Base-by-base conservation (phyloP, 2,797 vertebrate species). In the Aldrovandia affinis region DNA sequence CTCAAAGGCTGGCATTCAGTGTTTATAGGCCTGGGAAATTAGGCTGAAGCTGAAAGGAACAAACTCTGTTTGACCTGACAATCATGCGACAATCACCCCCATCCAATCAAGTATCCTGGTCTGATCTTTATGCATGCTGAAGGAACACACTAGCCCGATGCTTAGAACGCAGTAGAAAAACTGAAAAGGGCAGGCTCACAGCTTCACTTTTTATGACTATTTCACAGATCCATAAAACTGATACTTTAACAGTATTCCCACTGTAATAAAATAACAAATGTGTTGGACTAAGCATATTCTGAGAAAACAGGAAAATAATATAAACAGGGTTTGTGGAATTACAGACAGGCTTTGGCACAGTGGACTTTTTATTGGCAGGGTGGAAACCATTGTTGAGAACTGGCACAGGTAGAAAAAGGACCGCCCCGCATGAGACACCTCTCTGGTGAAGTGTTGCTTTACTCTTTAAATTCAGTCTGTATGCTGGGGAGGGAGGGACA, bases 401-500 rank as follows among this genome's bases (percentile, higher is more conserved):
- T 70, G 28, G 28, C 68, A 73, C 14, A 73, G 30, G 30, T 73
- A 4, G 30, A 20, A 36, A 73, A 10, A 73, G 68, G 2, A 39
- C 33, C 0, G 30, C 33, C 30, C 39, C 6, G 63, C n/a, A 30
- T 14, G n/a, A 70, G 33, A 39, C 68, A 15, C 30, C 68, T 14
- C 33, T 73, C 15, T 39, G 28, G 68, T 73, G 36, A 1, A 73
- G 15, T 39, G 30, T 14, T 73, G 14, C 14, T n/a, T 36, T 15
- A 18, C 68, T 73, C 68, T 63, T 25, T n/a, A 0, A 28, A 63
- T 63, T 63, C 25, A n/a, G 28, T 63, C 28, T 28, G 18, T 7
- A n/a, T n/a, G 5, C 25, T 20, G 3, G 14, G 90, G 87, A 91
- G 88, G 89, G 89, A 83, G 89, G 25, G 20, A 89, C 90, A 92